A percentile compares a stretch with the other conserved stretches of the same genome.
Conservation (phyloP, 2,797 vertebrate species). For the Helicolenus hilgendorfi region DNA sequence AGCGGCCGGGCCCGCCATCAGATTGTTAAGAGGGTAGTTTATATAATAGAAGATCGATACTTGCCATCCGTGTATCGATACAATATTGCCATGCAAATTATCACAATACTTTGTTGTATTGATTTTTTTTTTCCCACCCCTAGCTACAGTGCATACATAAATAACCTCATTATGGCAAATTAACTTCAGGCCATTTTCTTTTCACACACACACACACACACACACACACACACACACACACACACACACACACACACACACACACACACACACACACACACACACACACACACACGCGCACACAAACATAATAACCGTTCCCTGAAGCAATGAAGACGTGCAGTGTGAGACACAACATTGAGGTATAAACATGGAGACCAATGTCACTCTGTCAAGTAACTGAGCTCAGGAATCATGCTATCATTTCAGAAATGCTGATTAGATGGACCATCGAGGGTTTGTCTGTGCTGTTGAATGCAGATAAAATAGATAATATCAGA, state of each 20-base stretch:
- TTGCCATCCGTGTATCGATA: too few relatives aligned
- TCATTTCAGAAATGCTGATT: background rate
- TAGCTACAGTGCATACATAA: background rate
- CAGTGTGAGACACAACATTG: slow-evolving; percentile 16
- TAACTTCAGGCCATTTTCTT: background rate
- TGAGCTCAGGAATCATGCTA: background rate
- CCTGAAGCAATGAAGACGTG: slow-evolving; percentile 5
- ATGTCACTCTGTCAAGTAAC: background rate
- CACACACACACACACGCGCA: background rate
- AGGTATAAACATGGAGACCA: slow-evolving; percentile 40
- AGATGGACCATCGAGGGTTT: background rate
- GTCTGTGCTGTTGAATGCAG: background rate
- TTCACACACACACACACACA: background rate
- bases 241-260: background rate
- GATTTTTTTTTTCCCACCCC: background rate
- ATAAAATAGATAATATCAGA: background rate
- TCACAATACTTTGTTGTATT: background rate
- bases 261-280: slow-evolving; percentile 13
- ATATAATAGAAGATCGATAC: too few relatives aligned
- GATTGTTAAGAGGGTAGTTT: too few relatives aligned
- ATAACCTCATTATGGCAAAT: background rate
- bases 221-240: too few relatives aligned
- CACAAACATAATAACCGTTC: background rate
- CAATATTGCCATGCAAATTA: too few relatives aligned
- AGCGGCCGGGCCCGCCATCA: background rate